phyloP scores from a whole-genome alignment of 2,888 invertebrate species.

The Plemyria rubiginata region DNA sequence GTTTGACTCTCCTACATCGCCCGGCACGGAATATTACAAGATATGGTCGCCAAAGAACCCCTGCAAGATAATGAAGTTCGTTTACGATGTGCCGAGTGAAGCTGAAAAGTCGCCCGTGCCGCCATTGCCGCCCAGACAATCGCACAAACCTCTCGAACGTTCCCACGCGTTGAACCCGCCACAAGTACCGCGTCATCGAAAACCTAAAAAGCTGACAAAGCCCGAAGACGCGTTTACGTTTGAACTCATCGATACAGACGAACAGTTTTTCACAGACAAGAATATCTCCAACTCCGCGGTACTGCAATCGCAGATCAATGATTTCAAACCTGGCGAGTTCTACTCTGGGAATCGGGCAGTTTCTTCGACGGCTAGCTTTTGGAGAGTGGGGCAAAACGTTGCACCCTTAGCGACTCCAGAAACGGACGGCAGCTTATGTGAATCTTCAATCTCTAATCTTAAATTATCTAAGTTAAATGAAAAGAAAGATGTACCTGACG shows the following conservation, averaged over 20 bases:
- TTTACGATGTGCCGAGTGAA: slow-evolving; percentile 77
- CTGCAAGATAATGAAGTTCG: slow-evolving; percentile 83
- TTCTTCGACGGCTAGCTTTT: slow-evolving; percentile 72
- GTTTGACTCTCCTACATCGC: slow-evolving; percentile 83
- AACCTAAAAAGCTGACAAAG: slow-evolving; percentile 86
- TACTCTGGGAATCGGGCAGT: slow-evolving; percentile 74
- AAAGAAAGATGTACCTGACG: slow-evolving; percentile 76
- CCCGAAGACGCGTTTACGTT: slow-evolving; percentile 93
- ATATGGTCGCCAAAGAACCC: slow-evolving; percentile 88
- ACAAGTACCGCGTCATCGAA: slow-evolving; percentile 87
- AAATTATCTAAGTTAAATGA: slow-evolving; percentile 78
- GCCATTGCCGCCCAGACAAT: slow-evolving; percentile 88
- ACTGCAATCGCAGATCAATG: slow-evolving; percentile 70
- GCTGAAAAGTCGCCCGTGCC: slow-evolving; percentile 88
- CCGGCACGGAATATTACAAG: slow-evolving; percentile 87
- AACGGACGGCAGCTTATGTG: slow-evolving; percentile 85
- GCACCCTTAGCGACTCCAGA: slow-evolving; percentile 87
- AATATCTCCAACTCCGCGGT: slow-evolving; percentile 76
- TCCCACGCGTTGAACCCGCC: slow-evolving; percentile 89
- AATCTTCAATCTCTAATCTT: slow-evolving; percentile 73
- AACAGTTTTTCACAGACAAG: slow-evolving; percentile 84
- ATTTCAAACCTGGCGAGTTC: slow-evolving; percentile 82
- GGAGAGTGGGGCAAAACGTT: slow-evolving; percentile 73
- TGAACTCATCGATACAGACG: slow-evolving; percentile 93
- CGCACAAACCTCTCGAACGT: slow-evolving; percentile 91